Conservation (phyloP, 2,888 invertebrate genomes). For the Bedellia somnulentella region DNA sequence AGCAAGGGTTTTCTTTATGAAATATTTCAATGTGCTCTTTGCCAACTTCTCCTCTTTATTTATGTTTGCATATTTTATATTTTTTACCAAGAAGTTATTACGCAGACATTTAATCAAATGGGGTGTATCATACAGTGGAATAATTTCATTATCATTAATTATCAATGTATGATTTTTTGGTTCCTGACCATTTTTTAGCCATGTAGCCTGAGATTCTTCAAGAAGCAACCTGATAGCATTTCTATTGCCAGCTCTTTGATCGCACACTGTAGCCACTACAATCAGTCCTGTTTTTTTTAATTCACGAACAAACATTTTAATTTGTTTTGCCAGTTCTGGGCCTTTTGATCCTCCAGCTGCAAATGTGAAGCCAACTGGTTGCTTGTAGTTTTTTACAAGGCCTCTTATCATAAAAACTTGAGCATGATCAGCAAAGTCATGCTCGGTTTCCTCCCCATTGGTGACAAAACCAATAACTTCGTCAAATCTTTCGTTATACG, state of each 20-base stretch:
- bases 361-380: too few species aligned
- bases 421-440: conserved; percentile 9
- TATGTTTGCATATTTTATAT: conserved; percentile 4
- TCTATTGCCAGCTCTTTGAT: too few species aligned
- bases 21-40: conserved; percentile 6
- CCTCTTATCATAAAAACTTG: too few species aligned
- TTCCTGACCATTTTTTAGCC: too few species aligned
- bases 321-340: conserved; percentile 10
- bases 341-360: conserved; percentile 9
- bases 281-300: conserved; percentile 8
- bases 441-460: too few species aligned
- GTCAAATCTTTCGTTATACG: conserved; percentile 6
- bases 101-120: conserved; percentile 11
- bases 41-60: conserved; percentile 5
- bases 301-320: conserved; percentile 9
- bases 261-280: too few species aligned
- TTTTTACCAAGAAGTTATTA: conserved; percentile 10
- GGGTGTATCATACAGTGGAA: conserved; percentile 9
- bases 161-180: too few species aligned
- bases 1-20: conserved; percentile 6
- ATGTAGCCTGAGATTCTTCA: too few species aligned
- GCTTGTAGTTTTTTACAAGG: too few species aligned
- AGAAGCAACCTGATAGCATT: too few species aligned
- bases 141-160: conserved; percentile 6
- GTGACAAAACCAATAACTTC: too few species aligned